A percentile compares a stretch with the other conserved stretches of the same genome.
Conservation (phyloP, 2,113 vertebrate genomes). For the Megaptera novaeangliae region DNA sequence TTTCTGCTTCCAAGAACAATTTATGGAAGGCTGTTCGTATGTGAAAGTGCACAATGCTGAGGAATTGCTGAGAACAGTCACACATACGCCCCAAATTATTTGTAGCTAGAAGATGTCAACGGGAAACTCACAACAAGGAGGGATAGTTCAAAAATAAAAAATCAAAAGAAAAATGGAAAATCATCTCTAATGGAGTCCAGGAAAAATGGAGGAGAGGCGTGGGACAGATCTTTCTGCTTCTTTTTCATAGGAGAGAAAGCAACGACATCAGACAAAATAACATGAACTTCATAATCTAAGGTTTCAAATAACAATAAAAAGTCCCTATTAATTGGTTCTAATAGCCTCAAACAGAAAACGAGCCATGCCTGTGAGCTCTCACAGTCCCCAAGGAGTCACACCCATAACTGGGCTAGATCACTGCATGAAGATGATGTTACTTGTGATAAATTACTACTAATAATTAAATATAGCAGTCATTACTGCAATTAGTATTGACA, state of each 20-base stretch:
- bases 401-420: background rate
- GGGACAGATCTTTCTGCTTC: background rate
- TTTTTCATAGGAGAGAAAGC: background rate
- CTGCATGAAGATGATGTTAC: background rate
- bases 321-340: background rate
- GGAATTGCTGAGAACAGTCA: background rate
- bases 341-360: background rate
- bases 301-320: conserved; percentile 28
- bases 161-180: background rate
- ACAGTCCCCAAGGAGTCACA: background rate
- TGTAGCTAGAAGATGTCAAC: background rate
- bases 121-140: background rate
- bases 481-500: background rate
- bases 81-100: background rate
- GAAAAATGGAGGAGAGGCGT: background rate
- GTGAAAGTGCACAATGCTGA: background rate
- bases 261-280: background rate
- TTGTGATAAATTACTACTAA: background rate
- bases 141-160: background rate
- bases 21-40: background rate
- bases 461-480: background rate
- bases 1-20: background rate
- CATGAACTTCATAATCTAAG: background rate
- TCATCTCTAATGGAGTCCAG: background rate
- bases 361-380: background rate